phyloP scores from a whole-genome alignment of 2,797 vertebrate species.

The Bufotes viridis region DNA sequence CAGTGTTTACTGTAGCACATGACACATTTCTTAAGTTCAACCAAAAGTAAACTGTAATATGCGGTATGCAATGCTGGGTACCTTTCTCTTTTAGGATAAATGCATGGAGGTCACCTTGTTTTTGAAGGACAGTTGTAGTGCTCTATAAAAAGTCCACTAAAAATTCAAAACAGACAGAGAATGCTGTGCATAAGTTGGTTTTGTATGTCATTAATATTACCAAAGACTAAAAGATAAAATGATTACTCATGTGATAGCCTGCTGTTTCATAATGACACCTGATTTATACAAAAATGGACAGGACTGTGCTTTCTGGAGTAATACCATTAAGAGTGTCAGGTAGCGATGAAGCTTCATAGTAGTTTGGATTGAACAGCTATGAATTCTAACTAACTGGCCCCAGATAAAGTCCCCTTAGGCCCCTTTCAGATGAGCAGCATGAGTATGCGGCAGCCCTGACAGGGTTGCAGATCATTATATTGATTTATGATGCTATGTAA shows the following conservation, averaged over 20 bases:
- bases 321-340: not conserved
- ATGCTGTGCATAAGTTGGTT: not conserved
- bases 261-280: not conserved
- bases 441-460: too few relatives aligned
- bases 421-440: too few relatives aligned
- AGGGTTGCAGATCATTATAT: too few relatives aligned
- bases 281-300: not conserved
- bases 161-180: not conserved
- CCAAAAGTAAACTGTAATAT: not conserved
- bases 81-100: not conserved
- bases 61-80: not conserved
- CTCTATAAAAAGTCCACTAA: not conserved
- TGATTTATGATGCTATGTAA: too few relatives aligned
- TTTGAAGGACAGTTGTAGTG: not conserved
- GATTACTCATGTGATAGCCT: too few relatives aligned
- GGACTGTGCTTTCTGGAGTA: not conserved
- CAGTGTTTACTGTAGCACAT: not conserved
- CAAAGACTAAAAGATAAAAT: too few relatives aligned
- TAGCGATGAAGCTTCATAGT: not conserved
- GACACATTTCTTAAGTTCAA: not conserved
- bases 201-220: not conserved
- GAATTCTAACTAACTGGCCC: not conserved
- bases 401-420: too few relatives aligned
- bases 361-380: not conserved
- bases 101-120: not conserved